Evolutionary conservation across 2,888 invertebrate species (phyloP), one percentile per base, ranked within the genome.

Genomic region (Dasysyrphus albostriatus): DNA sequence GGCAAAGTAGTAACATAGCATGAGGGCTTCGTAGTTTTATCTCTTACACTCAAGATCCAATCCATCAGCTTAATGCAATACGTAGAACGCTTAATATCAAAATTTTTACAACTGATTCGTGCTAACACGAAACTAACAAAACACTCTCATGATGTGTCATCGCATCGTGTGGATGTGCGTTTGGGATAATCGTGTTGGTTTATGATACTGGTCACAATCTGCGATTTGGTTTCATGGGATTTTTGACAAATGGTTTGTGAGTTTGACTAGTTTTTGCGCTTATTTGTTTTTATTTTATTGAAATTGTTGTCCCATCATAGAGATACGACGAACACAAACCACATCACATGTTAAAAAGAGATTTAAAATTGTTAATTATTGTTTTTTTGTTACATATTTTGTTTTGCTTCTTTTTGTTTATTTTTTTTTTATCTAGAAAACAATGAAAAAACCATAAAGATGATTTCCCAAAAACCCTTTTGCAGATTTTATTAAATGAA

Each of bases 51-150:
- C 24, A 69, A 73, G 63, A 37, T 59, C 32, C 24, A 39, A 29
- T 73, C 56, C 75, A 82, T 70, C 70, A 65, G 67, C 83, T 65
- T 65, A 78, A 87, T 87, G 82, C 81, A 85, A 82, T 24, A 24
- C 74, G 85, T 87, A 87, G 74, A 83, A 82, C 77, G 63, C 59
- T 65, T 65, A 83, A 75, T 72, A 78, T 82, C 78, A 87, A 81
- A 54, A 85, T 74, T 82, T 85, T 82, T 92, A 91, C 92, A 92
- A 93, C 92, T 92, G 92, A 92, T 92, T 91, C 91, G 93, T 92
- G 92, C 91, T 91, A 91, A 91, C 87, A 87, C 87, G 87, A 87
- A 78, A 90, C 90, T 90, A 90, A 89, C 90, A 90, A 88, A 88
- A 90, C 90, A 83, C 80, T 88, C 78, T 81, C 88, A 88, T 89